phyloP scores from a whole-genome alignment of 1,140 invertebrate genomes.

The Coboldia fuscipes region DNA sequence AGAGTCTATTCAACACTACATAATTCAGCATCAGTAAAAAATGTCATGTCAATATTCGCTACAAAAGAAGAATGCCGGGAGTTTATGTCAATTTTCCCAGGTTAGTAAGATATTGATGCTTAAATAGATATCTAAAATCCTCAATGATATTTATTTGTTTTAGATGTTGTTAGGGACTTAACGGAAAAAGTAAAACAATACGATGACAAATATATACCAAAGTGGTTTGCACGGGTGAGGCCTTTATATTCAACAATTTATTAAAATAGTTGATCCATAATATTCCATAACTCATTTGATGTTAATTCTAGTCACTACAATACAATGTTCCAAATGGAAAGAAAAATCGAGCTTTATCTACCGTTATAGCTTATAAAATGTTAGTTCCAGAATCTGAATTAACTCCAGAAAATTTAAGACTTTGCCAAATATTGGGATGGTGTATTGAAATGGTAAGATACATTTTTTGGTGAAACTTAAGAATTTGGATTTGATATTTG shows the following conservation, averaged over 20 bases:
- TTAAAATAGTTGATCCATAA: not conserved
- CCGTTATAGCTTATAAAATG: constrained; percentile 59
- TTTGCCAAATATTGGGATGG: constrained; percentile 78
- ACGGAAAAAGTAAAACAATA: constrained; percentile 44
- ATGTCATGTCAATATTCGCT: not conserved
- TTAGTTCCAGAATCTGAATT: constrained; percentile 26
- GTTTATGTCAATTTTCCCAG: constrained; percentile 70
- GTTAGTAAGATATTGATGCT: constrained; percentile 5
- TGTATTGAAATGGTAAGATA: constrained; percentile 74
- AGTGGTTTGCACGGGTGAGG: constrained; percentile 51
- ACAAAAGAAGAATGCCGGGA: constrained; percentile 63
- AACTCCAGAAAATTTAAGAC: constrained; percentile 54
- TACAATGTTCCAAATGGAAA: constrained; percentile 63
- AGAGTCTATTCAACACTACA: not conserved
- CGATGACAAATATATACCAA: constrained; percentile 52
- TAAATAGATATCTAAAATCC: not conserved
- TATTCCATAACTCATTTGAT: not conserved
- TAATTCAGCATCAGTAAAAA: not conserved
- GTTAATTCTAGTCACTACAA: constrained; percentile 36
- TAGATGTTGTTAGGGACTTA: constrained; percentile 57
- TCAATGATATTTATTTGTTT: constrained; percentile 1
- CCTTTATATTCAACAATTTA: not conserved
- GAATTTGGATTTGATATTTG: not conserved
- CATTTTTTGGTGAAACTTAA: not conserved
- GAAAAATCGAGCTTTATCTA: constrained; percentile 59